phyloP scores from a whole-genome alignment of 2,797 vertebrate genomes.

The Xerus rutilus region DNA sequence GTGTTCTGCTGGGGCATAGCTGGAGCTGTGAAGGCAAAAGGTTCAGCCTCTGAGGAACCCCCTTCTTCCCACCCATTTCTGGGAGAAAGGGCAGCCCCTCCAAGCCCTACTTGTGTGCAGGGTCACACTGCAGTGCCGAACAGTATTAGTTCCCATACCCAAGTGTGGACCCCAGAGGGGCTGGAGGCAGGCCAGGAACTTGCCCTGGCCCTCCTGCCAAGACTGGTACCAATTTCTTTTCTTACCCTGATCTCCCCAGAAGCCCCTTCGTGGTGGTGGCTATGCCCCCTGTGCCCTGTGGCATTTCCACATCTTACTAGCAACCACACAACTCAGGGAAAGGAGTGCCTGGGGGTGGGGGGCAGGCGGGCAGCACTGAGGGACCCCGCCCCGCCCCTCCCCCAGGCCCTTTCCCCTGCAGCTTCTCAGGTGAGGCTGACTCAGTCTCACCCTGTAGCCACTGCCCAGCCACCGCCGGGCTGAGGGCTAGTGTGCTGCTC shows the following conservation, averaged over 20 bases:
- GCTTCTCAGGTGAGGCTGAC: conserved; percentile 25
- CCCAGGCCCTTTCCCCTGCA: conserved; percentile 29
- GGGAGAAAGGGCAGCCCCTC: conserved; percentile 49
- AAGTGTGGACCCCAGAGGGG: conserved; percentile 29
- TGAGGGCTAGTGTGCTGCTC: conserved; percentile 53
- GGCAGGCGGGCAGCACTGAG: conserved; percentile 40
- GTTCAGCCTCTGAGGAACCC: neutral
- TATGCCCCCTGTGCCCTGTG: conserved; percentile 69
- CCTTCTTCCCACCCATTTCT: neutral
- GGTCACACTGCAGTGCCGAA: conserved; percentile 65
- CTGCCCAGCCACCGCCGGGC: conserved; percentile 49
- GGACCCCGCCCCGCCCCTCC: conserved; percentile 64
- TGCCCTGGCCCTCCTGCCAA: neutral
- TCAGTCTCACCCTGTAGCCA: conserved; percentile 64
- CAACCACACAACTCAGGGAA: conserved; percentile 80
- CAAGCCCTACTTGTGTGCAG: neutral
- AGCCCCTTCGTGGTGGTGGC: conserved; percentile 59
- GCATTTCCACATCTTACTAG: conserved; percentile 76
- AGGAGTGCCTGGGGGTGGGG: conserved; percentile 70
- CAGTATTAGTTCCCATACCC: conserved; percentile 74
- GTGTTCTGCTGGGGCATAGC: neutral
- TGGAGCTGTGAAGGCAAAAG: neutral
- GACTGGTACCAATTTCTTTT: conserved; percentile 31
- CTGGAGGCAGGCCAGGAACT: neutral
- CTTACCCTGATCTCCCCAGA: conserved; percentile 33